Evolutionary conservation across 1,140 invertebrate species (phyloP), one percentile per base, ranked within the genome.

Genomic region (Polyergus mexicanus): DNA sequence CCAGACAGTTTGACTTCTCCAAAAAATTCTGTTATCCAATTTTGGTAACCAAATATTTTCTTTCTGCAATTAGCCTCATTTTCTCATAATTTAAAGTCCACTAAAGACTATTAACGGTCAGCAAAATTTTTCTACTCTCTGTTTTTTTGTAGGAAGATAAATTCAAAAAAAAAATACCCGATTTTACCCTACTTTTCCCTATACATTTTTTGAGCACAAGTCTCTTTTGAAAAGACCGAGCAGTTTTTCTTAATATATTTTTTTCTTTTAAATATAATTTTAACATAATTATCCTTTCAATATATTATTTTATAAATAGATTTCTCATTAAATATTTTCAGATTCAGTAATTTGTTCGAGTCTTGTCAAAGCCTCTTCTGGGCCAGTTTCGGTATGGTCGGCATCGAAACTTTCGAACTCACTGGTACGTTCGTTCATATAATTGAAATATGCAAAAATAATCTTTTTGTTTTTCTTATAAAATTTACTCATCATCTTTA

Each of bases 281-380:
- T 32, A 32, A 32, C 32, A 32, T 32, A 32, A 32, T 32, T 32
- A 28, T 28, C 25, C 1, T 4, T 32, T 32, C 32, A 32, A 25
- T 28, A 47, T n/a, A 28, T 44, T 28, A 22, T 22, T 62, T 65
- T 5, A 32, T 32, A 10, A 69, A 66, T 25, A 25, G 10, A 56
- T n/a, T 56, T 71, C 5, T 25, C 16, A 11, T 32, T n/a, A 56
- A 80, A 71, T 80, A n/a, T 60, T n/a, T n/a, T 10, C 22, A 94
- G 93, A 60, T 94, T 94, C 68, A 94, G 85, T 94, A 98, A 97
- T 93, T 95, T 98, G n/a, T 99, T 98, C 93, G 98, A 98, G 95
- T 97, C 98, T 2, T 97, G 98, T 28, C 98, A 99, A 93, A 98
- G 97, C 56, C 94, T 99, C 28, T 99, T 98, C 94, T 99, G 98